These are phyloP conservation scores for Anarsia innoxiella DNA, from an alignment of 2,888 invertebrate species.

Conservation along the genomic window DNA sequence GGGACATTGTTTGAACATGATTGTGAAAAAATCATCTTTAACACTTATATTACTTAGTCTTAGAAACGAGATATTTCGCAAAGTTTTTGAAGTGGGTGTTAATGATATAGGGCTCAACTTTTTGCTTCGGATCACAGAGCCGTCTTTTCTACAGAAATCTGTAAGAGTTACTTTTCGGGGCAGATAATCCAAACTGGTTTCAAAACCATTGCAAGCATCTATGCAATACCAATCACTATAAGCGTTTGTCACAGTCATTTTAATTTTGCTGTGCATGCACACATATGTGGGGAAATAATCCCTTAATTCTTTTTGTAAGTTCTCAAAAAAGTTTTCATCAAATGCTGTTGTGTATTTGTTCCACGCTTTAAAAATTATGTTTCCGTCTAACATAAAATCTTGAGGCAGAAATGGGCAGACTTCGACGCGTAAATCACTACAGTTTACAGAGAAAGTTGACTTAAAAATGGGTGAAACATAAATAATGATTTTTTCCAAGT, in stretches of 20 bases:
- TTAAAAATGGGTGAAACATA: slow-evolving; percentile 32
- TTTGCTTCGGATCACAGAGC: slow-evolving; percentile 22
- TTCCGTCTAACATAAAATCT: slow-evolving; percentile 33
- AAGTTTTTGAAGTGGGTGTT: slow-evolving; percentile 19
- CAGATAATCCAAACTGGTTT: slow-evolving; percentile 22
- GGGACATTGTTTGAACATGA: slow-evolving; percentile 27
- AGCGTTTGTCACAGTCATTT: slow-evolving; percentile 27
- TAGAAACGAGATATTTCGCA: slow-evolving; percentile 29
- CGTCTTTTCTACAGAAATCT: slow-evolving; percentile 32
- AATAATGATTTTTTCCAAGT: slow-evolving; percentile 30
- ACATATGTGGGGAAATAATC: slow-evolving; percentile 36
- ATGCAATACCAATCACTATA: slow-evolving; percentile 34
- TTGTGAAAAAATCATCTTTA: slow-evolving; percentile 26
- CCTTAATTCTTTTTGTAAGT: slow-evolving; percentile 25
- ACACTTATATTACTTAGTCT: slow-evolving; percentile 31
- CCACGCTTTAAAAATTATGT: slow-evolving; percentile 39
- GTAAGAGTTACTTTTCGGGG: slow-evolving; percentile 33
- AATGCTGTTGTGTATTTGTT: slow-evolving; percentile 28
- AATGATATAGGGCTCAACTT: slow-evolving; percentile 27
- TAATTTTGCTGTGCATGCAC: slow-evolving; percentile 28
- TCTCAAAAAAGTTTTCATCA: slow-evolving; percentile 25
- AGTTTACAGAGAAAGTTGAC: slow-evolving; percentile 23
- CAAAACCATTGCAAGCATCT: slow-evolving; percentile 32
- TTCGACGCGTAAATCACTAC: slow-evolving; percentile 28
- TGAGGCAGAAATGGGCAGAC: slow-evolving; percentile 24